Percentiles rank a stretch among this genome's conserved stretches.
These are phyloP conservation scores for Hyperoodon ampullatus DNA, from an alignment of 2,113 vertebrate species.

Conservation along the genomic window DNA sequence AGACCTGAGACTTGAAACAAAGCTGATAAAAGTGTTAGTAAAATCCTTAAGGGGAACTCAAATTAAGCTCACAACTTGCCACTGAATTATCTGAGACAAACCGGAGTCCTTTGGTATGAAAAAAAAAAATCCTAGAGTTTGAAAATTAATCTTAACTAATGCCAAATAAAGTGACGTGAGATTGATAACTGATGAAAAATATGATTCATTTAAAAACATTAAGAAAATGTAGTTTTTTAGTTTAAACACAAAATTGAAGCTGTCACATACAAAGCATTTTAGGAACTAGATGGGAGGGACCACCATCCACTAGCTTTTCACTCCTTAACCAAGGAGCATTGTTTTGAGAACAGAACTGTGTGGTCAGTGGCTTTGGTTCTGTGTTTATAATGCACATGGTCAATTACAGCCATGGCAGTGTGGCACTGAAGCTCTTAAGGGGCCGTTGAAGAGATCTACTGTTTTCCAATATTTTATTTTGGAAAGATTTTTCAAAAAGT, in stretches of 20 bases:
- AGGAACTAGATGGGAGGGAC: not conserved
- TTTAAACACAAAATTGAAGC: not conserved
- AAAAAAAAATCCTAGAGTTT: not conserved
- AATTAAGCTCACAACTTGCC: not conserved
- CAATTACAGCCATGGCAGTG: not conserved
- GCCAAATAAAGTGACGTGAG: not conserved
- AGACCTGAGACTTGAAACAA: not conserved
- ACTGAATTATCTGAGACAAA: constrained; percentile 11
- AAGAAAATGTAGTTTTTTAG: not conserved
- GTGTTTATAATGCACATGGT: not conserved
- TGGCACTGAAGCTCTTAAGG: not conserved
- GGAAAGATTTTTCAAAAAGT: not conserved
- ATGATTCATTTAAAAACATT: not conserved
- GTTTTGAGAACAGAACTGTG: not conserved
- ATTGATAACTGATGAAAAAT: not conserved
- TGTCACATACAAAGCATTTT: not conserved
- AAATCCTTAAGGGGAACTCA: not conserved
- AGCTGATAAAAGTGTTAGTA: not conserved
- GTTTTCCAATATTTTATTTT: not conserved
- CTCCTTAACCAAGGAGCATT: not conserved
- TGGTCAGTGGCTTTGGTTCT: not conserved
- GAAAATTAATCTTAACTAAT: constrained; percentile 36
- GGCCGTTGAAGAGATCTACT: not conserved
- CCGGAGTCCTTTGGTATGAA: not conserved
- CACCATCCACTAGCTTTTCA: not conserved